These are phyloP conservation scores for Chelonia mydas DNA, from an alignment of 2,797 vertebrate species.

Conservation along the genomic window DNA sequence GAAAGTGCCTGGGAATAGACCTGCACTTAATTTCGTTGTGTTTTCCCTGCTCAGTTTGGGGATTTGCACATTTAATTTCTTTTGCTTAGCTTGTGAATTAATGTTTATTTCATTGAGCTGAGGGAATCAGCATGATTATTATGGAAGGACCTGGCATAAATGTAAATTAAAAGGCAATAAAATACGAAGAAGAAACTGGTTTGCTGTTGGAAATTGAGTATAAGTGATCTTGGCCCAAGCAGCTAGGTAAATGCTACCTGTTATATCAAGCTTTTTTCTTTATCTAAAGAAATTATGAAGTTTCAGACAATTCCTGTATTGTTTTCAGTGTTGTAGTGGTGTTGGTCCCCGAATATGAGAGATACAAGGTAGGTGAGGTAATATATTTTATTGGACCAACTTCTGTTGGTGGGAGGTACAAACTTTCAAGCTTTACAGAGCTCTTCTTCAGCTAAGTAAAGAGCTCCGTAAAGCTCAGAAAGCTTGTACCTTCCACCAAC, in stretches of 20 bases:
- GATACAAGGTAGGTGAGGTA: not conserved
- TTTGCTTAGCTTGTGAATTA: constrained; percentile 46
- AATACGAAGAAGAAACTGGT: constrained; percentile 26
- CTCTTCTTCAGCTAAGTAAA: not conserved
- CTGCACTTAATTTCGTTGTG: constrained; percentile 25
- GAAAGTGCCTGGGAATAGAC: constrained; percentile 10
- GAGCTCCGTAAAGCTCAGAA: not conserved
- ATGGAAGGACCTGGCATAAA: not conserved
- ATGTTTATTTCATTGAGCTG: constrained; percentile 51
- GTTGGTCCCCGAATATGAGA: not conserved
- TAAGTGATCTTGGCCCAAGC: constrained; percentile 34
- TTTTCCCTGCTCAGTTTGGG: constrained; percentile 8
- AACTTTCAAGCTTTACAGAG: not conserved
- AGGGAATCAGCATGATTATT: constrained; percentile 46
- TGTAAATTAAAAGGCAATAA: constrained; percentile 57
- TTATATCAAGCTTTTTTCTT: constrained; percentile 20
- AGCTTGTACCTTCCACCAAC: not conserved
- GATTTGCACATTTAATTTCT: constrained; percentile 40
- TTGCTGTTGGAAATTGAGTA: constrained; percentile 27
- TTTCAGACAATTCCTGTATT: constrained; percentile 5
- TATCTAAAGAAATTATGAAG: not conserved
- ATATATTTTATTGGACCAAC: not conserved
- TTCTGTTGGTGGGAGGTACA: not conserved
- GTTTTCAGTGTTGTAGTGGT: not conserved
- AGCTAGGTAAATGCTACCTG: constrained; percentile 43